Evolutionary conservation across 53 echinoderm and acorn worm genomes (phyloP).

Genomic region (Pentamera pediparva): DNA sequence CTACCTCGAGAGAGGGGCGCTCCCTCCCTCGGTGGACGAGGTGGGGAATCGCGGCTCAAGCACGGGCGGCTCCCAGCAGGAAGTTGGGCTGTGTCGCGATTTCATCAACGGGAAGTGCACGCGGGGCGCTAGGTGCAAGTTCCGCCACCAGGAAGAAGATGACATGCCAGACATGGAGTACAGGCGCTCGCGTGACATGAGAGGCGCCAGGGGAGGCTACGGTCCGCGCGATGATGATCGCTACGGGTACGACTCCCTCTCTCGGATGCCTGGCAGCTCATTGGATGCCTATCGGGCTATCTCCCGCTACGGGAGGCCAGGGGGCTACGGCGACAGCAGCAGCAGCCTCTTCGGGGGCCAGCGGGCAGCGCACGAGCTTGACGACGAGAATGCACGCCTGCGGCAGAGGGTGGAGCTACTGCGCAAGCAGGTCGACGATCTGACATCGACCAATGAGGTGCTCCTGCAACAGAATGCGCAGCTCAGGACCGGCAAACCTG

Average conservation of each 20-base stretch:
- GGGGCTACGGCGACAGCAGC: not conserved
- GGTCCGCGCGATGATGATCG: not conserved
- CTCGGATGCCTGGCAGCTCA: not conserved
- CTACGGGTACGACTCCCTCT: conserved; percentile 1
- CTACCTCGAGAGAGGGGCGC: conserved; percentile 78
- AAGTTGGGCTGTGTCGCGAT: conserved; percentile 83
- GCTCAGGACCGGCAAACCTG: conserved; percentile 51
- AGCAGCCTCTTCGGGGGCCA: conserved; percentile 2
- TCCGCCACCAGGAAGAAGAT: conserved; percentile 82
- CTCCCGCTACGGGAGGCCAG: conserved; percentile 20
- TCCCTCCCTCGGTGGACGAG: conserved; percentile 69
- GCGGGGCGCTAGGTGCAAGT: conserved; percentile 76
- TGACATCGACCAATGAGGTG: conserved; percentile 94
- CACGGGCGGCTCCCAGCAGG: conserved; percentile 20
- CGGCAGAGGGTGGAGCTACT: conserved; percentile 76
- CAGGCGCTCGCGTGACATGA: conserved; percentile 41
- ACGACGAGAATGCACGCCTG: conserved; percentile 82
- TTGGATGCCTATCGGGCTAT: not conserved
- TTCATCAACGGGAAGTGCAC: conserved; percentile 78
- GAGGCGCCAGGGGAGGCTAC: not conserved
- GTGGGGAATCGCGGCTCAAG: conserved; percentile 23
- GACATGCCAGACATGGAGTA: conserved; percentile 81
- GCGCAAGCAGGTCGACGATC: conserved; percentile 86
- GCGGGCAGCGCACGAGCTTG: conserved; percentile 60
- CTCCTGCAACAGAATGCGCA: conserved; percentile 97